Percentiles rank a stretch among this genome's conserved stretches.
Conservation (phyloP, 2,797 vertebrate genomes). For the Melanotaenia trifasciata region DNA sequence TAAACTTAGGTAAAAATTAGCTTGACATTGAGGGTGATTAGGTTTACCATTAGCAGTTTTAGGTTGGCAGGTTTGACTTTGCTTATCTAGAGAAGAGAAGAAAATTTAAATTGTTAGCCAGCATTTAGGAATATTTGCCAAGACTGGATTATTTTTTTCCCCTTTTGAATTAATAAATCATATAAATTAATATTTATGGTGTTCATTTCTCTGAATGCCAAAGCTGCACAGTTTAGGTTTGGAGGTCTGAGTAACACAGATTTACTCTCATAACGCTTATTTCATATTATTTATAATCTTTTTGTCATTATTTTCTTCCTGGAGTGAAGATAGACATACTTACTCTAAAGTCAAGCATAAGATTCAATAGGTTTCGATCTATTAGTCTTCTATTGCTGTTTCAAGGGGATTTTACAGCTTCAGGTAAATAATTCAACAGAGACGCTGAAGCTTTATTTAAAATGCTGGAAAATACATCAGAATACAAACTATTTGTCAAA, state of each 20-base stretch:
- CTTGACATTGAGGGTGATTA: not conserved
- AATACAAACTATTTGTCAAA: constrained; percentile 19
- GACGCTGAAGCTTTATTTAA: constrained; percentile 1
- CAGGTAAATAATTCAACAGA: constrained; percentile 35
- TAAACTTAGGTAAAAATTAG: too few relatives aligned
- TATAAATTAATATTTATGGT: too few relatives aligned
- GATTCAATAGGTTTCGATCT: constrained; percentile 17
- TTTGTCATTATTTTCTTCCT: not conserved
- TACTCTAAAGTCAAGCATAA: constrained; percentile 3
- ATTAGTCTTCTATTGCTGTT: constrained; percentile 42
- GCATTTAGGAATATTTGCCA: constrained; percentile 3
- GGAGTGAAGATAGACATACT: not conserved
- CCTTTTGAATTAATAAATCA: too few relatives aligned
- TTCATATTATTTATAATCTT: not conserved
- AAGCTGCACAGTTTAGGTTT: not conserved
- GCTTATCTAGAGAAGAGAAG: constrained; percentile 5
- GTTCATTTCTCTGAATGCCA: too few relatives aligned
- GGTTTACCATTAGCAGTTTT: not conserved
- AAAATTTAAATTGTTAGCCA: constrained; percentile 3
- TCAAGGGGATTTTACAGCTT: constrained; percentile 58
- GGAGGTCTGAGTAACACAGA: not conserved
- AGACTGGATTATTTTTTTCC: not conserved
- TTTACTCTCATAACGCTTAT: constrained; percentile 8
- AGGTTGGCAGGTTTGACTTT: not conserved
- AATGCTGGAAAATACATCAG: constrained; percentile 22